phyloP scores from a whole-genome alignment of 1,140 invertebrate genomes.

The Asobara japonica region DNA sequence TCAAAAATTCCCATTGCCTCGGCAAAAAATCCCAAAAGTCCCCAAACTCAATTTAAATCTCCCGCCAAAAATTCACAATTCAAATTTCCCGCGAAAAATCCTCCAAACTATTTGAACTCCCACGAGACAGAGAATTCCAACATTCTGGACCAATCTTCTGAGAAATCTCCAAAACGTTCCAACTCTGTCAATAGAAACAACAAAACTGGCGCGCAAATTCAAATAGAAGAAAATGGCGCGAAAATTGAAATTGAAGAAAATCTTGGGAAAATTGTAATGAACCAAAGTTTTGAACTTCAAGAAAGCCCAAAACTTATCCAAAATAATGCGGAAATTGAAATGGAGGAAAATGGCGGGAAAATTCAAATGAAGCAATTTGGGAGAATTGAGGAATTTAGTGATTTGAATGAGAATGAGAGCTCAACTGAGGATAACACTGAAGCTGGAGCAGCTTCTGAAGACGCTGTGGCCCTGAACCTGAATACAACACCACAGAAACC shows the following conservation, averaged over 20 bases:
- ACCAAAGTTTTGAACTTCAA: not conserved
- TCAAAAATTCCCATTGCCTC: not conserved
- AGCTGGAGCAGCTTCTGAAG: not conserved
- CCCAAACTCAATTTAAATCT: too few relatives aligned
- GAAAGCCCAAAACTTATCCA: not conserved
- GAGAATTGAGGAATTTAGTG: not conserved
- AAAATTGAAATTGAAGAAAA: not conserved
- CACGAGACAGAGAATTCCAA: not conserved
- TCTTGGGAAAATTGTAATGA: not conserved
- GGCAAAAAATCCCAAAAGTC: not conserved
- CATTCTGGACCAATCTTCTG: too few relatives aligned
- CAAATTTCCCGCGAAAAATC: not conserved
- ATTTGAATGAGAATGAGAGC: not conserved
- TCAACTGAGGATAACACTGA: not conserved
- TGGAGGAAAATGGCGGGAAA: not conserved
- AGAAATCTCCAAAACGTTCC: too few relatives aligned
- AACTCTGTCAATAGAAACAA: too few relatives aligned
- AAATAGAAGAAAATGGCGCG: too few relatives aligned
- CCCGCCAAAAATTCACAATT: too few relatives aligned
- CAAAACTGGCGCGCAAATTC: too few relatives aligned
- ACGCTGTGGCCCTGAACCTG: not conserved
- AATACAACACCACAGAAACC: not conserved
- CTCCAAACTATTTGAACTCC: too few relatives aligned
- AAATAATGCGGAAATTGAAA: not conserved
- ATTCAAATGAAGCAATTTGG: not conserved